These are phyloP conservation scores for Ceratina japonica DNA, from an alignment of 1,140 invertebrate species.

Conservation along the genomic window DNA sequence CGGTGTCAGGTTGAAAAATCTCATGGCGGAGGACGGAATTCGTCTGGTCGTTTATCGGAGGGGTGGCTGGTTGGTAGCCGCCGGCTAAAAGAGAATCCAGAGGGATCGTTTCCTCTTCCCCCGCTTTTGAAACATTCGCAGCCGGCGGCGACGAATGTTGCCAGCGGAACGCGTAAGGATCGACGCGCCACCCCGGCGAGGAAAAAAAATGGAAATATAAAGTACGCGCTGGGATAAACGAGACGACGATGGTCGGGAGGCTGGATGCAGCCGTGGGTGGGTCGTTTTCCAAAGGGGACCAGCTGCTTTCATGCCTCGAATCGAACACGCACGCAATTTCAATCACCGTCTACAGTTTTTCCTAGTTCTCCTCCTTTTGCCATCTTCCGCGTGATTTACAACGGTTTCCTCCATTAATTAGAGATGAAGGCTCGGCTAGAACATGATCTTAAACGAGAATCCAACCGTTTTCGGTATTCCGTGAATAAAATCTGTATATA, in stretches of 20 bases:
- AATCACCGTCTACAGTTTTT: background rate
- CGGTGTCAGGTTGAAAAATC: background rate
- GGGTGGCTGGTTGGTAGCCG: constrained; percentile 2
- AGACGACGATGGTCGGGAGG: background rate
- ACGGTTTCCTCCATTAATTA: too few relatives aligned
- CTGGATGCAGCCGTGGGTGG: background rate
- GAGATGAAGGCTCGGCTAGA: too few relatives aligned
- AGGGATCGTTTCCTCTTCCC: background rate
- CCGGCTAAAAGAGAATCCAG: constrained; percentile 9
- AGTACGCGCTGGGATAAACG: constrained; percentile 16
- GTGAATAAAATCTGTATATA: too few relatives aligned
- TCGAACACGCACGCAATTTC: background rate
- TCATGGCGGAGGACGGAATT: background rate
- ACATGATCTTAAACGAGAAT: too few relatives aligned
- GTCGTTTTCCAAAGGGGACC: constrained; percentile 17
- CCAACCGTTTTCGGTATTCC: too few relatives aligned
- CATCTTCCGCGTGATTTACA: background rate
- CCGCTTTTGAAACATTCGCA: constrained; percentile 10
- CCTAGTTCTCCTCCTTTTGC: background rate
- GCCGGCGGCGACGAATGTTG: background rate
- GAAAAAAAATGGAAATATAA: constrained; percentile 6
- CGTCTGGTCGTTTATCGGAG: constrained; percentile 15
- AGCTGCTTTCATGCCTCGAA: background rate
- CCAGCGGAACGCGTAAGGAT: constrained; percentile 6
- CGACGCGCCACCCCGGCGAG: background rate